Percentiles rank a stretch among this genome's conserved stretches.
phyloP scores from a whole-genome alignment of 2,113 vertebrate genomes.

The western clawed frog (Xenopus tropicalis) region DNA sequence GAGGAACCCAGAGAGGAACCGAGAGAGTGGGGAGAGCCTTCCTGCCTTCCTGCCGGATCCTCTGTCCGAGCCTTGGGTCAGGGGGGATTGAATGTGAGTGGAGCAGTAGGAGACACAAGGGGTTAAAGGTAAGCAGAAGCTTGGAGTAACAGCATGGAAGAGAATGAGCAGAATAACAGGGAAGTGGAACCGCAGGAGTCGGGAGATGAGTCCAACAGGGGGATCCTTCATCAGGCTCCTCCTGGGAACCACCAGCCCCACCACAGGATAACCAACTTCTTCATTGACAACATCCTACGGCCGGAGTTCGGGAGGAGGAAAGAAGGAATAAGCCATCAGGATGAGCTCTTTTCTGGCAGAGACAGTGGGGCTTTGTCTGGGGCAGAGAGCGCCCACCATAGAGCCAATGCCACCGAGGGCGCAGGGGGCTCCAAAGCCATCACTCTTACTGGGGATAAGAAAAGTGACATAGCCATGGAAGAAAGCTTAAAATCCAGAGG shows the following conservation, averaged over 20 bases:
- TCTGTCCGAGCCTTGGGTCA: neutral
- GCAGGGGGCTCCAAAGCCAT: constrained; percentile 75
- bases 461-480: constrained; percentile 70
- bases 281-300: constrained; percentile 93
- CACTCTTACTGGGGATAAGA: constrained; percentile 68
- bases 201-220: constrained; percentile 72
- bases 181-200: constrained; percentile 69
- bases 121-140: constrained; percentile 20
- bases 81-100: constrained; percentile 12
- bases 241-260: constrained; percentile 77
- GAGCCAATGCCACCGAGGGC: constrained; percentile 50
- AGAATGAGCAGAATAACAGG: constrained; percentile 75
- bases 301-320: constrained; percentile 89
- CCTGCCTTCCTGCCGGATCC: neutral
- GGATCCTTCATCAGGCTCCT: constrained; percentile 71
- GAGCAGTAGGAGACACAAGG: constrained; percentile 45
- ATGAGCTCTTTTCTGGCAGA: constrained; percentile 63
- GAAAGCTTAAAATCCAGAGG: constrained; percentile 74
- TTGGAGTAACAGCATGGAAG: constrained; percentile 83
- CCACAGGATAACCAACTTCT: constrained; percentile 93
- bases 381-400: constrained; percentile 37
- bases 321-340: constrained; percentile 62
- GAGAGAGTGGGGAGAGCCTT: constrained; percentile 5
- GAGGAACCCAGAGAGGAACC: neutral
- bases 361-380: constrained; percentile 59